Percentiles rank a stretch among this genome's conserved stretches.
Conservation (phyloP, 2,797 vertebrate genomes). For the Mus minutoides region DNA sequence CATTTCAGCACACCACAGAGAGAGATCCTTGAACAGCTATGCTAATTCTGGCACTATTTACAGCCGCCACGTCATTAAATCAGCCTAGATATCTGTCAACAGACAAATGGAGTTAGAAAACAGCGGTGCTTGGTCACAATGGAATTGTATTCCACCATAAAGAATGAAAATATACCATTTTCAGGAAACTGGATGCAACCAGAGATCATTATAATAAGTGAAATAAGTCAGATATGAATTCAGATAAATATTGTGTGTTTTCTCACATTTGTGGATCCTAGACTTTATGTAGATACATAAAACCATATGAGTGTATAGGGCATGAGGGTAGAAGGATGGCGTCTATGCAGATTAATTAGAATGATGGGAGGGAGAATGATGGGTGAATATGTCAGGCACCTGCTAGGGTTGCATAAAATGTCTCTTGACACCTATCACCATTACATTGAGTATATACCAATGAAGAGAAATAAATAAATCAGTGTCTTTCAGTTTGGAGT, state of each 20-base stretch:
- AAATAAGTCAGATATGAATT: not conserved
- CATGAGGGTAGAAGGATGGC: not conserved
- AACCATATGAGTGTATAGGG: not conserved
- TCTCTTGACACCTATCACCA: not conserved
- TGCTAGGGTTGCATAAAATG: not conserved
- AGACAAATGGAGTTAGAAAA: not conserved
- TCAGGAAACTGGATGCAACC: not conserved
- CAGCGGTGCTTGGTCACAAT: no score
- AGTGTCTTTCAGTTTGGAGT: conserved; percentile 2
- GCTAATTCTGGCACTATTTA: not conserved
- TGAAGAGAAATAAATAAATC: conserved; percentile 54
- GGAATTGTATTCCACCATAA: not conserved
- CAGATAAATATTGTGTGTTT: not conserved
- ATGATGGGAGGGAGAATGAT: not conserved
- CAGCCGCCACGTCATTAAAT: not conserved
- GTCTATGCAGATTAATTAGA: not conserved
- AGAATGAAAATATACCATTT: not conserved
- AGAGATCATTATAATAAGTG: not conserved
- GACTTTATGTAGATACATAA: not conserved
- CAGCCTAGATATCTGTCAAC: not conserved
- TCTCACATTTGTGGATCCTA: not conserved
- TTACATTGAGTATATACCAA: not conserved
- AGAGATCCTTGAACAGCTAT: not conserved
- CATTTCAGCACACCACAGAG: not conserved
- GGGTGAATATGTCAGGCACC: not conserved